Evolutionary conservation across 2,113 vertebrate species (phyloP), one percentile per base, ranked within the genome.

Genomic region (Lamprotornis superbus): DNA sequence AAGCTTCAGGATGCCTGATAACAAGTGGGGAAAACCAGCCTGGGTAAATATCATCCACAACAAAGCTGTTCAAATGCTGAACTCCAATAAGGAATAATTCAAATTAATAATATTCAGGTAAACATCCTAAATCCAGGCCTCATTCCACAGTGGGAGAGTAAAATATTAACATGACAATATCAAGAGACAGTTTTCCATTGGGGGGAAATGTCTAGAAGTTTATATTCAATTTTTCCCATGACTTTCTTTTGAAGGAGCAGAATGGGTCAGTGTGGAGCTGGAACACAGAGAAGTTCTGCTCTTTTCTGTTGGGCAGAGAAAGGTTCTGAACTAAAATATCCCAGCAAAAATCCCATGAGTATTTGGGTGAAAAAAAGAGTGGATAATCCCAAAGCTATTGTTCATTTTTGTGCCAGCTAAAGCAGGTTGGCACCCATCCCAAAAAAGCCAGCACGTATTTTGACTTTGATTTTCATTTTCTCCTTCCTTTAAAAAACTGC

Each of bases 401-500:
- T 50, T 96, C 73, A 11, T 19, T 87, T 88, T 9, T 53, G 86
- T 92, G 86, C 96, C 96, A 96, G 53, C n/a, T 76, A 16, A 71
- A 35, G 40, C 0, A 0, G 42, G 13, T 10, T 94, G 95, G 96
- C 92, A 55, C 8, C 81, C 35, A 15, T 83, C 94, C 95, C 89
- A 82, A 84, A 92, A 87, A 73, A 95, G 59, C 90, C 59, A 87
- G 71, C 39, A 7, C 18, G 0, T 88, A 67, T 84, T 95, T 86
- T 53, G 68, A 84, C 60, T 82, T 69, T 31, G 69, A 89, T 94
- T 89, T 80, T 81, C 33, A 23, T 96, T 91, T 84, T 93, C 83
- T 75, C 73, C 86, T 94, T 96, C 94, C 93, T 89, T 95, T 94
- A 73, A 88, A 87, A 93, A 87, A 71, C 88, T 95, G 30, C 53